Conservation (phyloP, 1,140 invertebrate genomes). For the Bilobella aurantiaca region DNA sequence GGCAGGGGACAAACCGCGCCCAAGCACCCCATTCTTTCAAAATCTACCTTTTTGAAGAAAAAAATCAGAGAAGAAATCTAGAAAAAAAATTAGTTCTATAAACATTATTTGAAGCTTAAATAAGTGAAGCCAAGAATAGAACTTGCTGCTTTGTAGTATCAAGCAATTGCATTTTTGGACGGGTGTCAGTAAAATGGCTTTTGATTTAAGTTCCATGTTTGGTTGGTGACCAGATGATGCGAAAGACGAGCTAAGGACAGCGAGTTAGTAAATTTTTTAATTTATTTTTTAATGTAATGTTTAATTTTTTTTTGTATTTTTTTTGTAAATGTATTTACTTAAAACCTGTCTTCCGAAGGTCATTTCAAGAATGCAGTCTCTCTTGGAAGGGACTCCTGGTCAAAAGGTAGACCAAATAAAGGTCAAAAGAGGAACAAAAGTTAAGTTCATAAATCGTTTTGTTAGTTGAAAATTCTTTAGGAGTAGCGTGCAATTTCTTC, state of each 20-base stretch:
- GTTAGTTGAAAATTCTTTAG: neutral
- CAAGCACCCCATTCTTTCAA: no score
- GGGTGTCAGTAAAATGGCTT: neutral
- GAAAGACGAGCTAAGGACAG: no score
- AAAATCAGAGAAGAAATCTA: no score
- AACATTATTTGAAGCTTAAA: neutral
- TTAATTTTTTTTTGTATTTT: no score
- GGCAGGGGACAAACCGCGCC: slow-evolving; percentile 15
- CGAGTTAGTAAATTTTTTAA: no score
- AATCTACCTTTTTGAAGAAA: neutral
- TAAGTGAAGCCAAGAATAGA: neutral
- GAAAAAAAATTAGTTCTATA: neutral
- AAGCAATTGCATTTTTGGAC: neutral
- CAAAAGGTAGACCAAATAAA: no score
- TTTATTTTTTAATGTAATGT: no score
- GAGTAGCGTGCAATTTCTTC: neutral
- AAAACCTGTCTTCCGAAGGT: no score
- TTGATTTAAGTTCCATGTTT: neutral
- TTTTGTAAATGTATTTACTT: no score
- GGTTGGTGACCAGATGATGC: no score
- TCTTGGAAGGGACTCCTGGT: no score
- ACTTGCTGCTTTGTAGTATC: neutral
- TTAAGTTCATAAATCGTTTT: neutral
- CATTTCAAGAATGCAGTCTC: no score
- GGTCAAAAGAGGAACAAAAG: neutral